Base-by-base conservation (phyloP, 2,797 vertebrate genomes). In the Sorex maritimensis region DNA sequence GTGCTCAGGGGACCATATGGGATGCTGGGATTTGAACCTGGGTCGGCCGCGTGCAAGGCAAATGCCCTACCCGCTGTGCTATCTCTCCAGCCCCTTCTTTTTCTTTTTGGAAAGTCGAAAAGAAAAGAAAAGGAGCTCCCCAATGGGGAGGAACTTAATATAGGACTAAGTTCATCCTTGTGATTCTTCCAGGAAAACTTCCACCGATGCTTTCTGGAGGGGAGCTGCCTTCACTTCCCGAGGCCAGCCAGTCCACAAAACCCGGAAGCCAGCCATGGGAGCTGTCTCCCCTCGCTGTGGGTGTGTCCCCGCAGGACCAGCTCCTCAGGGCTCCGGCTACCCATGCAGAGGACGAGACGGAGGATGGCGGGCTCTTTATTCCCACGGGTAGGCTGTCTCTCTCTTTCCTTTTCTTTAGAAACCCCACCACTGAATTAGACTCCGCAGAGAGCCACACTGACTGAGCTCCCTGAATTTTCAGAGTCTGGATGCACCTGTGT, bases 281-380 rank as follows among this genome's bases (percentile, higher is more conserved):
- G 68, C 63, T 94, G 63, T 17, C 82, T 52, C 97, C 92, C 88
- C 28, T 68, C 34, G 73, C 86, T 15, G 88, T 49, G 58, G 93
- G 83, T 69, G 94, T 28, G 26, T 86, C 92, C 55, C 1, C 71
- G 3, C 3, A 8, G 2, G 26, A 83, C 90, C 98, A 97, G 80
- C 81, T 94, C 0, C n/a, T 24, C 0, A 93, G 90, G 92, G 0
- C 52, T 13, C 8, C 93, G 89, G 77, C 38, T 72, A 82, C 61
- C 75, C 94, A 93, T 6, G 34, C 38, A 0, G 94, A 93, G 3
- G 97, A 97, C 41, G 96, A 95, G 63, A 71, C 65, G 5, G 97
- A 95, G 52, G 90, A 84, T 67, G 92, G 81, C n/a, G 96, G 95
- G 65, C 95, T 97, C n/a, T 96, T 97, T 75, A 95, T 98, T 73